Conservation (phyloP, 2,888 invertebrate genomes). For the Yponomeuta malinellus region DNA sequence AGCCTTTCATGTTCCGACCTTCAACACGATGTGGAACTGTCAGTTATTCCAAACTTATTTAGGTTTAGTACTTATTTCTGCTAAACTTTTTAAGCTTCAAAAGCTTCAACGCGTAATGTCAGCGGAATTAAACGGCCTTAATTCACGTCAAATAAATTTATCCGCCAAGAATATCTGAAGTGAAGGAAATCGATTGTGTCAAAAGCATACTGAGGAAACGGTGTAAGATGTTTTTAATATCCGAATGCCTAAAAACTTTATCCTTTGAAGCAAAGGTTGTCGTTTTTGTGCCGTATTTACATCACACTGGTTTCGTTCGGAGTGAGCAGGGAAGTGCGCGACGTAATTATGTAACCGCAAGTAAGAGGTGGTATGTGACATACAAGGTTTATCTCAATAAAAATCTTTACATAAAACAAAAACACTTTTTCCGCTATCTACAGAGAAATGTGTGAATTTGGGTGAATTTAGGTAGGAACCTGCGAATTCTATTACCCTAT, state of each 20-base stretch:
- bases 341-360: neutral
- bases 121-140: neutral
- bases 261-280: constrained; percentile 31
- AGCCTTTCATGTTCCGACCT: no score
- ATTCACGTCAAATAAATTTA: neutral
- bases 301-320: neutral
- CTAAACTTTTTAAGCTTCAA: neutral
- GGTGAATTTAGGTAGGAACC: no score
- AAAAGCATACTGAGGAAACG: constrained; percentile 16
- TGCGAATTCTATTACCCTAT: no score
- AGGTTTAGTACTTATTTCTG: no score
- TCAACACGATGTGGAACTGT: no score
- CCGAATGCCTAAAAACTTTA: constrained; percentile 35
- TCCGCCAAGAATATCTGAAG: neutral
- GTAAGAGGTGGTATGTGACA: no score
- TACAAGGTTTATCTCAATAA: no score
- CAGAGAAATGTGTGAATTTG: no score
- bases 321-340: neutral
- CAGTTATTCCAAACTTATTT: no score
- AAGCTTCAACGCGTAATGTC: neutral
- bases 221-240: constrained; percentile 31
- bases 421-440: no score
- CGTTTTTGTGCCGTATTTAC: neutral
- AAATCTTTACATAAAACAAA: no score
- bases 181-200: constrained; percentile 18